phyloP scores from a whole-genome alignment of 2,888 invertebrate genomes.

The Diabrotica balteata region DNA sequence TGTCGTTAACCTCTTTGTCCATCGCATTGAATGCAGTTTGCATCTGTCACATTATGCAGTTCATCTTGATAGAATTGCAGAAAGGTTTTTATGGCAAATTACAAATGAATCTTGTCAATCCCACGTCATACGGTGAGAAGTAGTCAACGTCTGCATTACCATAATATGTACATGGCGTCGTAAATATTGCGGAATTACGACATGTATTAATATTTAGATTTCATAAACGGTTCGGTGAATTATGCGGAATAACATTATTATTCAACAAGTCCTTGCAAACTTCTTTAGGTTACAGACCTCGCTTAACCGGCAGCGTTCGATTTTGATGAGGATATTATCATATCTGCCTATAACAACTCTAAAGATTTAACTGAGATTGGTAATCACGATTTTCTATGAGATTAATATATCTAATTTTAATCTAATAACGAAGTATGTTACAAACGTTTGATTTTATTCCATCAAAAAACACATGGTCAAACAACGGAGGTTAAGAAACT shows the following conservation, averaged over 20 bases:
- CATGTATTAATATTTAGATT: no score
- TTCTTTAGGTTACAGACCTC: slow-evolving; percentile 17
- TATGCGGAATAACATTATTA: slow-evolving; percentile 10
- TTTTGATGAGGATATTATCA: no score
- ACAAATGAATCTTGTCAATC: slow-evolving; percentile 5
- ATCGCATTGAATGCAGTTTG: no score
- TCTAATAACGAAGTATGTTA: no score
- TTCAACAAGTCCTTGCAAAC: slow-evolving; percentile 13
- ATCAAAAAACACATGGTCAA: no score
- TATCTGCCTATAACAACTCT: no score
- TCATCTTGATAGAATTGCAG: neutral
- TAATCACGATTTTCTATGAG: no score
- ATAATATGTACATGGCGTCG: slow-evolving; percentile 11
- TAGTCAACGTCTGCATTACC: slow-evolving; percentile 7
- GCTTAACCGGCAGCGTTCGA: neutral
- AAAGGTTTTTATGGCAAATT: slow-evolving; percentile 8
- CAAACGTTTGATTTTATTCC: no score
- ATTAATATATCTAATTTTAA: no score
- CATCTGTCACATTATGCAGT: neutral
- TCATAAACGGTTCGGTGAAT: slow-evolving; percentile 1
- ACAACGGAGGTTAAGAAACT: no score
- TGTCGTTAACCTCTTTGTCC: no score
- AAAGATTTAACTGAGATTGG: no score
- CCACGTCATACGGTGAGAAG: slow-evolving; percentile 5
- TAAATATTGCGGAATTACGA: neutral